These are phyloP conservation scores for Melanocharis versteri DNA, from an alignment of 2,113 vertebrate genomes.

Conservation along the genomic window DNA sequence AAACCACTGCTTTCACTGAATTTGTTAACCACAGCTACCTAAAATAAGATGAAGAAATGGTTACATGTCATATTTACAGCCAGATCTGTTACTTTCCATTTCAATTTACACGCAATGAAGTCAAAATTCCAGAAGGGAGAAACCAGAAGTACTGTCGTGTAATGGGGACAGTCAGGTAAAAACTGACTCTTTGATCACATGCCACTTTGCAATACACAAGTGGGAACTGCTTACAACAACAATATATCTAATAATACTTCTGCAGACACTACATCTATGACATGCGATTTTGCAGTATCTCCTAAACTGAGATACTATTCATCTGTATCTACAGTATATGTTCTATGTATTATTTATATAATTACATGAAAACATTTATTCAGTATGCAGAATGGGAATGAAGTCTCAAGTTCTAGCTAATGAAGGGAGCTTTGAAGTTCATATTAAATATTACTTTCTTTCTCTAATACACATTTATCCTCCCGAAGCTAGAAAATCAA, in stretches of 20 bases:
- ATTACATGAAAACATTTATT: neutral
- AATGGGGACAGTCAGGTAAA: neutral
- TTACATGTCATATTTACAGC: neutral
- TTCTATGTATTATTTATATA: neutral
- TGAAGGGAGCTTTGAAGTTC: neutral
- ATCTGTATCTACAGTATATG: neutral
- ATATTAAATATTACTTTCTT: neutral
- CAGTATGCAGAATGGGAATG: neutral
- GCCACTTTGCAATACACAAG: neutral
- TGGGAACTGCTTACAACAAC: neutral
- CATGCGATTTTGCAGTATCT: neutral
- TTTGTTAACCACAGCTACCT: slow-evolving; percentile 93
- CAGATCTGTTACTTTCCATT: neutral
- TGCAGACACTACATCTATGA: neutral
- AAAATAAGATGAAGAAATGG: neutral
- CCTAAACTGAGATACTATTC: neutral
- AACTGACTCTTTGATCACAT: neutral
- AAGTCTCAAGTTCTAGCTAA: neutral
- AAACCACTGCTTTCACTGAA: slow-evolving; percentile 91
- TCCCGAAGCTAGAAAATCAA: neutral
- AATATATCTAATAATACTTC: neutral
- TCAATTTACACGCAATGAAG: neutral
- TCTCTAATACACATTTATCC: neutral
- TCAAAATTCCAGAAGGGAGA: neutral
- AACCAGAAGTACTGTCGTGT: neutral